These are phyloP conservation scores for Carcinoscorpius rotundicauda DNA, from an alignment of 1,140 invertebrate species.

Conservation along the genomic window DNA sequence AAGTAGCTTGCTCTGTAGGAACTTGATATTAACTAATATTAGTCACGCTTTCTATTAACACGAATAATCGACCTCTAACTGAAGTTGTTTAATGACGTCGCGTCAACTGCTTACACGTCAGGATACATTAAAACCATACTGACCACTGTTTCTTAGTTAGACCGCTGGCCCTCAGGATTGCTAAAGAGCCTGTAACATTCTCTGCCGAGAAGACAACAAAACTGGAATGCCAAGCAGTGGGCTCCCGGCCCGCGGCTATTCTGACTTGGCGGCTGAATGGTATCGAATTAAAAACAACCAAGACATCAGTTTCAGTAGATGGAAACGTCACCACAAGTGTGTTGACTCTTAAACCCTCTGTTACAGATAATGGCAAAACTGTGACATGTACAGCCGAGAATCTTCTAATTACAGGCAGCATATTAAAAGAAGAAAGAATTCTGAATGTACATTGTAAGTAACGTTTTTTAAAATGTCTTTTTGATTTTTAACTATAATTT, in stretches of 20 bases:
- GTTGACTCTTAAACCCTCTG: constrained; percentile 7
- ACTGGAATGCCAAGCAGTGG: constrained; percentile 65
- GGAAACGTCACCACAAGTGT: constrained; percentile 5
- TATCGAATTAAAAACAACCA: constrained; percentile 37
- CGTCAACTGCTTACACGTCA: no score
- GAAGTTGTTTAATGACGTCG: no score
- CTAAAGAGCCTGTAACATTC: constrained; percentile 52
- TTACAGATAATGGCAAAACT: constrained; percentile 39
- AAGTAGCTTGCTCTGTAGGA: no score
- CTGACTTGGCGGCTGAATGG: constrained; percentile 74
- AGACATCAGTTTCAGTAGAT: constrained; percentile 1
- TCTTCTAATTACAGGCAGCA: constrained; percentile 54
- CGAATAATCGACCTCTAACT: no score
- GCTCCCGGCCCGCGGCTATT: constrained; percentile 65
- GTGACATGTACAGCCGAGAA: constrained; percentile 66
- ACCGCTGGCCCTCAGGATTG: constrained; percentile 62
- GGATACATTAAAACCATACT: no score
- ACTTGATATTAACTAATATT: no score
- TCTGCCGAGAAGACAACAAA: constrained; percentile 64
- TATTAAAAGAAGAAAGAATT: constrained; percentile 64
- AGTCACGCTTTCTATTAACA: no score
- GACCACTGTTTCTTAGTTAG: constrained; percentile 51
- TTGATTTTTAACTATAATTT: no score
- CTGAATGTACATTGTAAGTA: constrained; percentile 77
- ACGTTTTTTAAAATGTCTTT: no score